A percentile compares a stretch with the other conserved stretches of the same genome.
Conservation (phyloP, 2,888 invertebrate genomes). For the Serrognathus titanus region DNA sequence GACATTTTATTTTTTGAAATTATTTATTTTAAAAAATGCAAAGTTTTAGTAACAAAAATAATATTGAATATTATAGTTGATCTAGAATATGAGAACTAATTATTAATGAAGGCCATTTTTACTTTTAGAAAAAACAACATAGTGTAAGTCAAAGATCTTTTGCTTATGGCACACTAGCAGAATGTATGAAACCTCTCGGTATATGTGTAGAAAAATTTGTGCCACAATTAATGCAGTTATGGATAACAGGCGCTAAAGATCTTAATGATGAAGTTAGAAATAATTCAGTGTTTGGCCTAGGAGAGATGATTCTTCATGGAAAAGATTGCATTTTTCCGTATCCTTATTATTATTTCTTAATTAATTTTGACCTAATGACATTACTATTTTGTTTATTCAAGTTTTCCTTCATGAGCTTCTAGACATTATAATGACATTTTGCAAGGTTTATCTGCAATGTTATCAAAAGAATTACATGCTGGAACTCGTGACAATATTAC, state of each 20-base stretch:
- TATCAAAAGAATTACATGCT: constrained; percentile 61
- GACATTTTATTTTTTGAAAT: no score
- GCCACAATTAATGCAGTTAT: constrained; percentile 59
- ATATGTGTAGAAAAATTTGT: constrained; percentile 56
- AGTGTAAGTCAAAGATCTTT: constrained; percentile 67
- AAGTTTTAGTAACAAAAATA: not conserved
- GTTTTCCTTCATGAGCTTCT: not conserved
- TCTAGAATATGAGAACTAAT: not conserved
- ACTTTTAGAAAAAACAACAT: constrained; percentile 60
- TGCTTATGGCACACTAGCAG: constrained; percentile 69
- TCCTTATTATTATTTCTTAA: constrained; percentile 39
- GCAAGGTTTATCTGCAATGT: constrained; percentile 62
- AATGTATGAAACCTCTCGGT: constrained; percentile 64
- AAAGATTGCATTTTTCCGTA: constrained; percentile 61
- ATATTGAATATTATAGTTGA: not conserved
- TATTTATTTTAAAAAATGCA: not conserved
- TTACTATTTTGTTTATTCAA: not conserved
- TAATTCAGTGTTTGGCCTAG: constrained; percentile 73
- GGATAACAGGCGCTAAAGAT: constrained; percentile 61
- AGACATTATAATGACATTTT: constrained; percentile 66
- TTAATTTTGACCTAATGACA: not conserved
- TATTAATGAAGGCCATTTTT: not conserved
- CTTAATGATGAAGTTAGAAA: constrained; percentile 68
- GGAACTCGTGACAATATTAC: constrained; percentile 74
- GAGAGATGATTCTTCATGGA: constrained; percentile 67